phyloP scores from a whole-genome alignment of 2,888 invertebrate species.

The Meteorus cinctellus region DNA sequence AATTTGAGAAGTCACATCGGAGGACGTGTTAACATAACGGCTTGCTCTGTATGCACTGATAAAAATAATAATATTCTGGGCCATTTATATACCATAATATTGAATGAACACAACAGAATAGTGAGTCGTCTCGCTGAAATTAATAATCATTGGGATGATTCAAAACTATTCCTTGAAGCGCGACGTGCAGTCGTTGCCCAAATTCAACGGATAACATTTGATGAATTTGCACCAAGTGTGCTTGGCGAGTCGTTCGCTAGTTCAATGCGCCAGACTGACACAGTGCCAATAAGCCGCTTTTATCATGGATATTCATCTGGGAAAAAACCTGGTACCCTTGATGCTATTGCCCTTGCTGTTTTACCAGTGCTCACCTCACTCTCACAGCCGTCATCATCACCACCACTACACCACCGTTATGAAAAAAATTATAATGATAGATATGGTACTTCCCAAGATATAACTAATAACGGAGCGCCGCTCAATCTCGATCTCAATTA shows the following conservation, averaged over 20 bases:
- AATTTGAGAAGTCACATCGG: conserved; percentile 81
- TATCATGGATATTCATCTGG: conserved; percentile 88
- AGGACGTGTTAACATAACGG: conserved; percentile 81
- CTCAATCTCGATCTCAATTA: conserved; percentile 76
- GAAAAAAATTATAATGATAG: conserved; percentile 74
- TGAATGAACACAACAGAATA: conserved; percentile 87
- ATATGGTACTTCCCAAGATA: conserved; percentile 76
- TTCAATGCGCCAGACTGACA: conserved; percentile 77
- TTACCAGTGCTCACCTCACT: conserved; percentile 78
- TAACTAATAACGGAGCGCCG: conserved; percentile 80
- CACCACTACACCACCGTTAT: conserved; percentile 79
- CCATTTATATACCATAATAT: conserved; percentile 81
- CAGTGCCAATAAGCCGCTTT: conserved; percentile 79
- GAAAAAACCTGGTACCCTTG: conserved; percentile 84
- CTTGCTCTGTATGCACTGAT: conserved; percentile 78
- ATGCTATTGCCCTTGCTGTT: conserved; percentile 85
- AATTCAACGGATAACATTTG: conserved; percentile 89
- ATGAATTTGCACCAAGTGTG: conserved; percentile 86
- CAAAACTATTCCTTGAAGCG: conserved; percentile 84
- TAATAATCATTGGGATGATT: conserved; percentile 88
- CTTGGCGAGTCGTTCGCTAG: conserved; percentile 82
- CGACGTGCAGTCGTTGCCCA: conserved; percentile 84
- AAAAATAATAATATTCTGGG: conserved; percentile 79
- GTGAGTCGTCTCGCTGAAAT: conserved; percentile 81
- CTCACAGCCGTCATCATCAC: not conserved